Conservation (phyloP, 2,888 invertebrate genomes). For the Caenorhabditis imperialis region DNA sequence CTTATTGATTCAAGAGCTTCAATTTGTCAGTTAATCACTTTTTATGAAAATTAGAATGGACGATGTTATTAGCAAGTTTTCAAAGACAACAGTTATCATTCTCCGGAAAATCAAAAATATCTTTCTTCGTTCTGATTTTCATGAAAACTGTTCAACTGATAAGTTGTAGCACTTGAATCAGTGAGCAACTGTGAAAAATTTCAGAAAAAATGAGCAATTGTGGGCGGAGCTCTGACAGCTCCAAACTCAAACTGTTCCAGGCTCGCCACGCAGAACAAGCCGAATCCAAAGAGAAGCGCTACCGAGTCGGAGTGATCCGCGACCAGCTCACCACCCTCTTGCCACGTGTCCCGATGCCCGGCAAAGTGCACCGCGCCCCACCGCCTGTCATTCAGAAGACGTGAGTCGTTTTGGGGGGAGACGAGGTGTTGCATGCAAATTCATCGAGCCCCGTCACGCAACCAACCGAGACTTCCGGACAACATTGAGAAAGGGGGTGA, state of each 20-base stretch:
- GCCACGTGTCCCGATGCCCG: slow-evolving; percentile 33
- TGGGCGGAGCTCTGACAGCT: too few relatives aligned
- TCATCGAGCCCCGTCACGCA: slow-evolving; percentile 36
- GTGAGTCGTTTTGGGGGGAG: slow-evolving; percentile 4
- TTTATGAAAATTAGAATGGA: too few relatives aligned
- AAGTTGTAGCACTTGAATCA: too few relatives aligned
- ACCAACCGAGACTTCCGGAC: slow-evolving; percentile 24
- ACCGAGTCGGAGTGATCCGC: slow-evolving; percentile 53
- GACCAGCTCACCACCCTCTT: slow-evolving; percentile 42
- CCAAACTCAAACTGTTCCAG: slow-evolving; percentile 2
- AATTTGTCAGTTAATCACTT: too few relatives aligned
- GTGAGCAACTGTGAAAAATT: neutral
- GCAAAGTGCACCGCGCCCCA: slow-evolving; percentile 19
- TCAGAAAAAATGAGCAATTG: too few relatives aligned
- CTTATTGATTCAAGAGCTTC: too few relatives aligned
- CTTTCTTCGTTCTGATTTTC: too few relatives aligned
- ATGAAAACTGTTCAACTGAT: too few relatives aligned
- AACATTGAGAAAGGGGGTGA: slow-evolving; percentile 24
- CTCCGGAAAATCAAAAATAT: too few relatives aligned
- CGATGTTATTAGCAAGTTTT: too few relatives aligned
- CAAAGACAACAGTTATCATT: too few relatives aligned
- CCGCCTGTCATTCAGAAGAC: neutral
- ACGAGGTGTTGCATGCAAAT: slow-evolving; percentile 45
- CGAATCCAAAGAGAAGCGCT: slow-evolving; percentile 43
- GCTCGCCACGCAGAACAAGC: slow-evolving; percentile 38